Evolutionary conservation across 2,113 vertebrate genomes (phyloP).

Genomic region (Pionites leucogaster): DNA sequence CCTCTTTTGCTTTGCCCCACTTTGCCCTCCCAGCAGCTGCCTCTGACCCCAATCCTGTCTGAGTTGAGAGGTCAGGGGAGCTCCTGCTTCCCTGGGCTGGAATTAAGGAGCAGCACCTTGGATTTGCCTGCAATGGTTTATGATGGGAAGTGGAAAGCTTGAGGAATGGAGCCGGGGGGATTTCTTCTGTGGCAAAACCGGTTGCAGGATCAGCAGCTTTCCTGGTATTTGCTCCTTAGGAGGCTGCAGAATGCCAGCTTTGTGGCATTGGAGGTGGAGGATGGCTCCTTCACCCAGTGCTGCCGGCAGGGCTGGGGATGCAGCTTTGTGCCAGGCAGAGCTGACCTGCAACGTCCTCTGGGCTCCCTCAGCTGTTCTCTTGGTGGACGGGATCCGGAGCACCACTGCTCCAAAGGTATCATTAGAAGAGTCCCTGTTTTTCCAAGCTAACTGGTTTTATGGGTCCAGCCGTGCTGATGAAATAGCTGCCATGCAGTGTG

Average conservation of each 20-base stretch:
- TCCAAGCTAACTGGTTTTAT: slow-evolving; percentile 65
- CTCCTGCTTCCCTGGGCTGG: background rate
- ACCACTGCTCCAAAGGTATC: slow-evolving; percentile 41
- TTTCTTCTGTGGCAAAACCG: background rate
- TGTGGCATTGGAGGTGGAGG: background rate
- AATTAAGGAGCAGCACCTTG: slow-evolving; percentile 2
- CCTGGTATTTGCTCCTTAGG: background rate
- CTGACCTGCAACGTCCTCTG: background rate
- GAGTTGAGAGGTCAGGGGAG: background rate
- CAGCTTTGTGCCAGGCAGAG: background rate
- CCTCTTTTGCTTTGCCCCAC: slow-evolving; percentile 22
- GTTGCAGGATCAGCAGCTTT: background rate
- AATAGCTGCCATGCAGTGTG: slow-evolving; percentile 3
- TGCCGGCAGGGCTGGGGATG: background rate
- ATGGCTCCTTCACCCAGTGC: background rate
- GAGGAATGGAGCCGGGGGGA: background rate
- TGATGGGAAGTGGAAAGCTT: background rate
- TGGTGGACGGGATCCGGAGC: background rate
- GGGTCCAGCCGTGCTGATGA: slow-evolving; percentile 28
- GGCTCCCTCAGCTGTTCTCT: background rate
- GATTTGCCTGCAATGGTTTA: background rate
- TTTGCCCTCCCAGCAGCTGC: background rate
- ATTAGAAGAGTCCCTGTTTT: slow-evolving; percentile 61
- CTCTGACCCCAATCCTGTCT: background rate
- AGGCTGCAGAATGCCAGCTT: background rate